Evolutionary conservation across 1,140 invertebrate genomes (phyloP), one percentile per base, ranked within the genome.

Genomic region (Euwallacea similis): DNA sequence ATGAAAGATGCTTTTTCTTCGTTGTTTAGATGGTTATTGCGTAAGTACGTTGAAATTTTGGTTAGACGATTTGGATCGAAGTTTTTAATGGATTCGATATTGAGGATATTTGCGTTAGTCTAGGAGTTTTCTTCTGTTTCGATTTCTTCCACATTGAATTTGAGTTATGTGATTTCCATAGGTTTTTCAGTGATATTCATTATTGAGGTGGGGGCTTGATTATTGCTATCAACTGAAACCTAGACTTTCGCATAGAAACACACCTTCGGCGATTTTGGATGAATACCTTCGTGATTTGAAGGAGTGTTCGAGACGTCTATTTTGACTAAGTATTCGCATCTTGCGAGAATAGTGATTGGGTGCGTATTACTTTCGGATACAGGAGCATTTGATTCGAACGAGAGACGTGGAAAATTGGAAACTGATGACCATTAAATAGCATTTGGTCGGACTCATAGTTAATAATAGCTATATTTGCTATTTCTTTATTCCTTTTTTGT

Each of bases 301-400:
- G n/a, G n/a, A n/a, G n/a, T n/a, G n/a, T n/a, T n/a, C n/a, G n/a
- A n/a, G n/a, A 65, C 21, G 8, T 65, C 41, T 15, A 65, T 65
- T 53, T 42, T 47, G 15, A 53, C 16, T 7, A 65, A 33, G 10
- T 33, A 43, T 65, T 65, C 62, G 9, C 44, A 16, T 50, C 62
- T 50, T 16, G 62, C 44, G 9, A 9, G 21, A 43, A 62, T 10
- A 43, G n/a, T 62, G 8, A 62, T 65, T 50, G 6, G 11, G 7
- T 8, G 6, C n/a, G n/a, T n/a, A n/a, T n/a, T n/a, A n/a, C n/a
- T n/a, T n/a, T n/a, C n/a, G n/a, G n/a, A n/a, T 42, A 16, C 43
- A 62, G n/a, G 10, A 42, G 33, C 21, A 9, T 43, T n/a, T 62
- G n/a, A 63, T 33, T n/a, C n/a, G 9, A 11, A 9, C 41, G 16